Evolutionary conservation across 2,113 vertebrate genomes (phyloP).

Genomic region (Orthonyx spaldingii): DNA sequence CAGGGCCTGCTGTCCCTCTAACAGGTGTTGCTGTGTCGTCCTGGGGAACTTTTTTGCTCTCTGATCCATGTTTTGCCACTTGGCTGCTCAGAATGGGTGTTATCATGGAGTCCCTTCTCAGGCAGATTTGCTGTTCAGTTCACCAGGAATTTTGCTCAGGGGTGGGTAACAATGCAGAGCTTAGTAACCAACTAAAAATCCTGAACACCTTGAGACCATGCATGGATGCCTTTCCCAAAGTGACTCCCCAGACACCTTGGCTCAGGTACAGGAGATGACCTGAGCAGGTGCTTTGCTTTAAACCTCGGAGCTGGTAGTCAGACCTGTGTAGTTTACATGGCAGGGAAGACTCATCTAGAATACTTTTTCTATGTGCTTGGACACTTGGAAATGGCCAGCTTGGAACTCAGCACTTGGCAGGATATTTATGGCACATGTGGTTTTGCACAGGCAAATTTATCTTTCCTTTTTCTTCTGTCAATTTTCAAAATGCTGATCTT

Average conservation of each 20-base stretch:
- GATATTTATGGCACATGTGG: not conserved
- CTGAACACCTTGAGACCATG: not conserved
- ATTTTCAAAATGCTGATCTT: not conserved
- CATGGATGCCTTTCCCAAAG: not conserved
- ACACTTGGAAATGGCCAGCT: not conserved
- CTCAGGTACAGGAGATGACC: not conserved
- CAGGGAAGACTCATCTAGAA: not conserved
- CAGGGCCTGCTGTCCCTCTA: not conserved
- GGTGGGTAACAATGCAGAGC: not conserved
- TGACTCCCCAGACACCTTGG: not conserved
- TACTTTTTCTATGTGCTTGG: not conserved
- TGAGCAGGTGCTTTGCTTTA: not conserved
- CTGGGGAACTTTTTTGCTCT: not conserved
- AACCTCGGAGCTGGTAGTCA: not conserved
- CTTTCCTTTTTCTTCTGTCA: not conserved
- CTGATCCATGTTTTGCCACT: not conserved
- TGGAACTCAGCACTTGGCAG: not conserved
- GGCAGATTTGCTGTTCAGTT: not conserved
- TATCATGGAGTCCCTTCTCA: not conserved
- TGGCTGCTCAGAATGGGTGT: not conserved
- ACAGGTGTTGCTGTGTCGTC: fast-evolving
- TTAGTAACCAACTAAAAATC: not conserved
- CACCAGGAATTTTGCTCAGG: not conserved
- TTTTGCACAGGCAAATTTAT: not conserved
- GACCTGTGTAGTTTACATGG: not conserved